phyloP scores from a whole-genome alignment of 2,888 invertebrate genomes.

The Amblyteles armatorius region DNA sequence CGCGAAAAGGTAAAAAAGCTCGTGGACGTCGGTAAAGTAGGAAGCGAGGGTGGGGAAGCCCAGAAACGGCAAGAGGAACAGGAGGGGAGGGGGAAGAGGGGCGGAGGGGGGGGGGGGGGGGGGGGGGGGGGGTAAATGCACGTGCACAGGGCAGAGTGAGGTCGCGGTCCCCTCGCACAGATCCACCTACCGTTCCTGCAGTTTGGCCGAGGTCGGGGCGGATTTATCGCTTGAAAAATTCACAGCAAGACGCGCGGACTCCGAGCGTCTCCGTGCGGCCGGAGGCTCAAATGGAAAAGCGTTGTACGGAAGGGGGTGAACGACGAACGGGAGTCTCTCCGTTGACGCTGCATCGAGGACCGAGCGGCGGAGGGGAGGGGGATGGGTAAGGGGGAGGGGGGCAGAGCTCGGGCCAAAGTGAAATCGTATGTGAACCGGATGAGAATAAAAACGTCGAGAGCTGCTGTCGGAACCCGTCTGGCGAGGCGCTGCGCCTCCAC shows the following conservation, averaged over 20 bases:
- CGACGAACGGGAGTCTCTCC: slow-evolving; percentile 26
- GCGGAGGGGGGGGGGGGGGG: not conserved
- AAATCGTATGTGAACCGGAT: slow-evolving; percentile 69
- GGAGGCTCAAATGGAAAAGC: slow-evolving; percentile 78
- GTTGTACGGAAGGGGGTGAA: slow-evolving; percentile 71
- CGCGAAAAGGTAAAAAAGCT: slow-evolving; percentile 30
- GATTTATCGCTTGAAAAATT: slow-evolving; percentile 79
- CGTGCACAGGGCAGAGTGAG: slow-evolving; percentile 10
- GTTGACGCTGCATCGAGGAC: slow-evolving; percentile 35
- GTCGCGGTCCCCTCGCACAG: not conserved
- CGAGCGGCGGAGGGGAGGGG: not conserved
- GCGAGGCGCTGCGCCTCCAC: slow-evolving; percentile 1
- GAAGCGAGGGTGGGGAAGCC: too few species aligned
- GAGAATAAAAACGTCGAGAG: slow-evolving; percentile 67
- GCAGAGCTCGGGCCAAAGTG: slow-evolving; percentile 64
- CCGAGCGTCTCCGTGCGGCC: slow-evolving; percentile 49
- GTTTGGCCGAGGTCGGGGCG: slow-evolving; percentile 66
- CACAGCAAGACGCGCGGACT: slow-evolving; percentile 67
- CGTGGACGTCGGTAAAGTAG: slow-evolving; percentile 32
- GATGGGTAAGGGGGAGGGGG: slow-evolving; percentile 20
- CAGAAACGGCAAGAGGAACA: too few species aligned
- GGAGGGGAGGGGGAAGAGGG: too few species aligned
- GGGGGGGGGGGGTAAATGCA: not conserved
- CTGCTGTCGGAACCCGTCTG: slow-evolving; percentile 59
- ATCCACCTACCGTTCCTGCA: slow-evolving; percentile 30